These are phyloP conservation scores for Lates japonicus DNA, from an alignment of 2,797 vertebrate genomes.

Conservation along the genomic window DNA sequence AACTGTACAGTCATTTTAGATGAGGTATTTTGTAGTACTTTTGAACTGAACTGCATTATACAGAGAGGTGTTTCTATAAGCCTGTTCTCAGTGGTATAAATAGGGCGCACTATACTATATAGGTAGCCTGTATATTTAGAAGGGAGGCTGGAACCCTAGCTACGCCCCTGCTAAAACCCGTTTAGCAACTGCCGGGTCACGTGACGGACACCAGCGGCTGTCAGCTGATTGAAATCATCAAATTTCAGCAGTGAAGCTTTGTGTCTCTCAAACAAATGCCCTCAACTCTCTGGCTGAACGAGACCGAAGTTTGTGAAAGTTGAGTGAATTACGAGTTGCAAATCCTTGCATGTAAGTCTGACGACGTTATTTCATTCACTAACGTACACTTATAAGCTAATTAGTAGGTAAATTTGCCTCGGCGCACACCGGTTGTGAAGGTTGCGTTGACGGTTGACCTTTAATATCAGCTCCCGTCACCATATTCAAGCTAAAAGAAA, in stretches of 20 bases:
- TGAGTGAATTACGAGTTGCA: neutral
- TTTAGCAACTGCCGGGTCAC: conserved; percentile 45
- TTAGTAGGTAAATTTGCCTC: too few relatives aligned
- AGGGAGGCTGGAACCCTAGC: too few relatives aligned
- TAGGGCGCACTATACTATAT: too few relatives aligned
- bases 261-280: too few relatives aligned
- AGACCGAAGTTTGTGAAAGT: neutral
- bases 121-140: too few relatives aligned
- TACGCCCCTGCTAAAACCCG: neutral
- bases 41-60: too few relatives aligned
- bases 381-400: neutral
- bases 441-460: neutral
- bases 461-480: neutral
- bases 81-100: too few relatives aligned
- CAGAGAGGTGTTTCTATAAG: too few relatives aligned
- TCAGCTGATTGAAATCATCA: conserved; percentile 65
- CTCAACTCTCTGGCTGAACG: neutral
- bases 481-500: neutral
- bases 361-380: neutral
- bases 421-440: neutral
- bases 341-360: conserved; percentile 17
- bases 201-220: conserved; percentile 37
- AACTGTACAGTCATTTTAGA: too few relatives aligned
- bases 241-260: conserved; percentile 32
- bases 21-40: too few relatives aligned